Base-by-base conservation (phyloP, 2,888 invertebrate species). In the Limnephilus lunatus region DNA sequence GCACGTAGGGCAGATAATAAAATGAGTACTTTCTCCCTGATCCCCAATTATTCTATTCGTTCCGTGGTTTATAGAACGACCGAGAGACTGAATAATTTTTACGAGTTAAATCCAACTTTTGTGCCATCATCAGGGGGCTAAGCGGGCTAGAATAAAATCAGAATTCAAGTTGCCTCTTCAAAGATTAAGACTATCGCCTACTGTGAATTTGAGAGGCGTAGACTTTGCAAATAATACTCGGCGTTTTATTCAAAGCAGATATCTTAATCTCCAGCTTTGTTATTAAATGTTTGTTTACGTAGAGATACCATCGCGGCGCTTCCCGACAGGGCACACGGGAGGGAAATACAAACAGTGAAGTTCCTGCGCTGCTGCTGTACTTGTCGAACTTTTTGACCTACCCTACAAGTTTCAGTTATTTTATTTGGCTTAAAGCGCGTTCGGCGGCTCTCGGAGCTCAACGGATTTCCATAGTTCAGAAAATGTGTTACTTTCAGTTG, bases 141-240 rank as follows among this genome's bases (percentile, higher is more conserved):
- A 44, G 30, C 86, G 25, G 35, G n/a, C 86, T 19, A 86, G 39
- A 86, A 86, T 86, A 44, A 86, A 86, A 86, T 86, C 44, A 44
- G 44, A 86, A 86, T 86, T 86, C 86, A 86, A 35, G 86, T 44
- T 44, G 86, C 44, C 44, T 44, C 86, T 30, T 44, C 39, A 44
- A 25, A 44, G 86, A 86, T 86, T 86, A 86, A 86, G 86, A 86
- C 44, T 86, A 86, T 86, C 11, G 86, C 86, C 86, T 68, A 68
- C 68, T n/a, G 86, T 86, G 30, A 44, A 44, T 35, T 86, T 44
- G 44, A 44, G 86, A 86, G 85, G n/a, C 85, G 32, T 85, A 39
- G 86, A 44, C 35, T 86, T 11, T 30, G n/a, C 86, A 86, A 86
- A 86, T 68, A 68, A 68, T 86, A 30, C 86, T 86, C 44, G 44